Conservation (phyloP, 2,113 vertebrate genomes). For the Montifringilla adamsi region DNA sequence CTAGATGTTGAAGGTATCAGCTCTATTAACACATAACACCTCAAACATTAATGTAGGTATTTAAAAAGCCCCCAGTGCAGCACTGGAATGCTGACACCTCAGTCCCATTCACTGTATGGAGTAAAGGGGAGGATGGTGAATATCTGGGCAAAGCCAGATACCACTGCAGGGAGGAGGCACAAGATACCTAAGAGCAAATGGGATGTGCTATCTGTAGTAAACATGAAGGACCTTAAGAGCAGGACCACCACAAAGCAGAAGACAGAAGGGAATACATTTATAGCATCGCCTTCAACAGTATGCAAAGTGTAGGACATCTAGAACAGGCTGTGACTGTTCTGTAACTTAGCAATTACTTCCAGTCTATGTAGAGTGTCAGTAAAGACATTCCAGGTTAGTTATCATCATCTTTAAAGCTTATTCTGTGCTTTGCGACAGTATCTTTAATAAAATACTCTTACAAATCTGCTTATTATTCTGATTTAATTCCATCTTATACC, state of each 20-base stretch:
- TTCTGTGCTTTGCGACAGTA: conserved; percentile 45
- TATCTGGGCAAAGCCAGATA: background rate
- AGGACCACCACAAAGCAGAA: background rate
- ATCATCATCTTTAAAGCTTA: conserved; percentile 54
- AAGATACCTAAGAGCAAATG: background rate
- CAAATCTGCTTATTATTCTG: conserved; percentile 59
- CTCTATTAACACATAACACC: background rate
- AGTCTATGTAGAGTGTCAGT: conserved; percentile 29
- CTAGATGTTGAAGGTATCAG: conserved; percentile 12
- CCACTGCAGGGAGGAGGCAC: background rate
- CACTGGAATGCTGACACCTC: background rate
- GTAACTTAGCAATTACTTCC: conserved; percentile 52
- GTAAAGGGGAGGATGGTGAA: background rate
- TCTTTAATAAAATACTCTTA: conserved; percentile 64
- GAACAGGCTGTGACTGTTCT: conserved; percentile 61
- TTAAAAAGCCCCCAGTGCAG: conserved; percentile 12
- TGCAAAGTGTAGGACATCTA: background rate
- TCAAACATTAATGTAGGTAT: background rate
- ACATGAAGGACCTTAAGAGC: background rate
- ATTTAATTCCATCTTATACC: conserved; percentile 44
- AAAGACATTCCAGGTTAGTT: conserved; percentile 43
- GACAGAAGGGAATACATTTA: background rate
- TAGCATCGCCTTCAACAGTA: background rate
- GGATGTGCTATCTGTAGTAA: background rate
- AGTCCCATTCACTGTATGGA: conserved; percentile 4